These are phyloP conservation scores for Sphaerophoria taeniata DNA, from an alignment of 2,888 invertebrate species.

Conservation along the genomic window DNA sequence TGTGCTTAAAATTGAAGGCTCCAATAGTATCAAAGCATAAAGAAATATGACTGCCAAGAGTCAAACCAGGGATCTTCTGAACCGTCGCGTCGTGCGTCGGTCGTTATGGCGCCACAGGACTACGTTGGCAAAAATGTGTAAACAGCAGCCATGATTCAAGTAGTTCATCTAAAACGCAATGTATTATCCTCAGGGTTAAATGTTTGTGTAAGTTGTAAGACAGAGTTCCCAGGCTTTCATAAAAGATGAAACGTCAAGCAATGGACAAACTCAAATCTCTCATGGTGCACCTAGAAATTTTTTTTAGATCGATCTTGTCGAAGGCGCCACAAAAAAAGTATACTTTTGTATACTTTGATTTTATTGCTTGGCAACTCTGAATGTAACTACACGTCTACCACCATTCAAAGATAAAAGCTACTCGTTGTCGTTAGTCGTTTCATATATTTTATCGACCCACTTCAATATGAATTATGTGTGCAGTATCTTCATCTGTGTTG, in stretches of 20 bases:
- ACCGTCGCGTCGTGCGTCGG: conserved; percentile 69
- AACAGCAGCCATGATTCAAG: conserved; percentile 12
- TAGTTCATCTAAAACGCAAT: conserved; percentile 13
- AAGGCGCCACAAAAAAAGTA: no score
- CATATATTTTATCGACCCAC: conserved; percentile 35
- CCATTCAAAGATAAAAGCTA: neutral
- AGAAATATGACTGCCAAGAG: conserved; percentile 60
- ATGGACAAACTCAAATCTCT: no score
- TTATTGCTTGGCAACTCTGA: neutral
- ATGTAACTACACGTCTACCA: neutral
- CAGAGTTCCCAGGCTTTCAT: neutral
- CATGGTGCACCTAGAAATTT: neutral
- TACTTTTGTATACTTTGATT: no score
- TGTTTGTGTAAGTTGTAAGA: conserved; percentile 10
- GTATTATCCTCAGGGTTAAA: conserved; percentile 27
- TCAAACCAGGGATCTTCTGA: conserved; percentile 73
- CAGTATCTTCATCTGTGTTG: neutral
- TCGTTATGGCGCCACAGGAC: conserved; percentile 50
- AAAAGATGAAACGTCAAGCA: neutral
- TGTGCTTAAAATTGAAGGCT: neutral
- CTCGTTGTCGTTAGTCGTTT: neutral
- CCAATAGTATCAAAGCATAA: neutral
- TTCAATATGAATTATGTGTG: conserved; percentile 31
- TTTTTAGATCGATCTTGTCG: no score
- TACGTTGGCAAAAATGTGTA: neutral